Evolutionary conservation across 2,797 vertebrate species (phyloP), one percentile per base, ranked within the genome.

Genomic region (Botia almorhae): DNA sequence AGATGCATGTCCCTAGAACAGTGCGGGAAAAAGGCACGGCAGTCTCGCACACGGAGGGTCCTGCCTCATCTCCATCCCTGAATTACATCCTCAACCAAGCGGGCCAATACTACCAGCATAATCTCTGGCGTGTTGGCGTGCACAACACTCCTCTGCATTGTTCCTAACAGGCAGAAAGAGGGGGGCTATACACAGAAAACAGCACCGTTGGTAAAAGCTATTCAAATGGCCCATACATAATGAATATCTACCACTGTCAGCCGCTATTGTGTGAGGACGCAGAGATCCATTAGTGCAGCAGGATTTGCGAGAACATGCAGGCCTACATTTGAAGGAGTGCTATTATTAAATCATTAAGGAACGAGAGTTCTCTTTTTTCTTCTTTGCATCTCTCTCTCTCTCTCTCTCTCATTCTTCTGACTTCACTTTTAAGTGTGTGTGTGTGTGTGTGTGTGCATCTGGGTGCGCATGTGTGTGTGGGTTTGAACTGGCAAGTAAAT

Each of bases 191-290:
- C 92, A 89, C 89, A 91, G 90, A 86, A 87, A 89, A 90, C 89
- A 91, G 84, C 46, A 63, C 85, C 89, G 7, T 11, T 87, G 88
- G 88, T 91, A 91, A 93, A 92, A 92, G 90, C 91, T 90, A 90
- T 89, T 90, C 92, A 92, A 93, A 92, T 91, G 79, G 87, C 71
- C 87, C 84, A 93, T 94, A 87, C 93, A 93, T 94, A 90, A 94
- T 93, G 89, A 92, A 94, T 91, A 92, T 88, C 86, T 89, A 91
- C 90, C 92, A 91, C 88, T 92, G 92, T 92, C 90, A 89, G 82
- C 85, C 80, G 68, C 89, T 90, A 89, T 92, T 91, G 89, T 89
- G 89, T 88, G 87, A 88, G 87, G 81, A 88, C 68, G 79, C 84
- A 78, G 78, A 87, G 89, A 88, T 91, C 90, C 91, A 92, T 93